Evolutionary conservation across 1,140 invertebrate genomes (phyloP).

Genomic region (Antheraea mylitta): DNA sequence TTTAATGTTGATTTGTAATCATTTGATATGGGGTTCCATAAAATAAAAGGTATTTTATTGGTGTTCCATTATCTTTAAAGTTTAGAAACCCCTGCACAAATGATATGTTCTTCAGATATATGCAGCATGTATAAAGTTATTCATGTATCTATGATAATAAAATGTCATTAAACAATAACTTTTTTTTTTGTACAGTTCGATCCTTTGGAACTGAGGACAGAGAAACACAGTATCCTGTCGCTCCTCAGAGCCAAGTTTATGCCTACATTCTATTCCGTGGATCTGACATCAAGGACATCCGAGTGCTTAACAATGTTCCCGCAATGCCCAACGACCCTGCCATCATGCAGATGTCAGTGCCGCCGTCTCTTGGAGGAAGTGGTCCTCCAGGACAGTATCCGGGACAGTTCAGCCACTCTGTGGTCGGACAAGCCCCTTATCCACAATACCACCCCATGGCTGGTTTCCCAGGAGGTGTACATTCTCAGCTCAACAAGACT

Average conservation of each 20-base stretch:
- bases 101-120: too few species aligned
- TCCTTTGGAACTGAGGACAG: conserved; percentile 99
- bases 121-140: too few species aligned
- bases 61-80: too few species aligned
- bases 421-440: conserved; percentile 68
- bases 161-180: too few species aligned
- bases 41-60: too few species aligned
- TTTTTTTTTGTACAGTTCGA: conserved; percentile 87
- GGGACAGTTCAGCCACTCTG: conserved; percentile 71
- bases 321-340: conserved; percentile 94
- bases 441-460: conserved; percentile 79
- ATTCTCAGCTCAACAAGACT: conserved; percentile 82
- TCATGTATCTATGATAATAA: too few species aligned
- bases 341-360: conserved; percentile 93
- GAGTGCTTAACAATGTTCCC: conserved; percentile 91
- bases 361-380: conserved; percentile 78
- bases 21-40: too few species aligned
- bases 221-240: conserved; percentile 94
- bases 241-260: conserved; percentile 97
- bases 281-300: conserved; percentile 99
- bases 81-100: too few species aligned
- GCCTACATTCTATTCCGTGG: conserved; percentile 99
- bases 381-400: conserved; percentile 58
- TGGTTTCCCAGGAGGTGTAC: conserved; percentile 80
- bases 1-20: too few species aligned